Evolutionary conservation across 2,888 invertebrate species (phyloP).

Genomic region (Pammene aurita): DNA sequence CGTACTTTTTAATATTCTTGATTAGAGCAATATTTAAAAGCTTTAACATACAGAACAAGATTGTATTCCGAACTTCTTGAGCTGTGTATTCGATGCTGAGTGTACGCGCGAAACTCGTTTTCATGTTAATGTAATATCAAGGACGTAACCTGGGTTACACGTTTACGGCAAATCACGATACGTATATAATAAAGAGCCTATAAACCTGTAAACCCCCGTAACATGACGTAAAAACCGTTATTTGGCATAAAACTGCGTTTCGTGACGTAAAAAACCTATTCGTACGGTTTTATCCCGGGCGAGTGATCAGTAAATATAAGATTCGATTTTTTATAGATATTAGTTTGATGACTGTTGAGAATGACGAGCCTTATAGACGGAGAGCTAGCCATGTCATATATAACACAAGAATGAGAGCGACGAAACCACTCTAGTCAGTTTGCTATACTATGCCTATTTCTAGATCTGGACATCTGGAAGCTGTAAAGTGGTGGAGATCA

Average conservation of each 20-base stretch:
- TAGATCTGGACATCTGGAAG: no score
- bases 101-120: slow-evolving; percentile 27
- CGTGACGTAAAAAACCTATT: slow-evolving; percentile 17
- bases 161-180: slow-evolving; percentile 28
- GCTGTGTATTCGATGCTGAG: neutral
- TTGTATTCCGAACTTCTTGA: neutral
- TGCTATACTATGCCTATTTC: no score
- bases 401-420: no score
- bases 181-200: slow-evolving; percentile 24
- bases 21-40: no score
- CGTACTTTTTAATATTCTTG: no score
- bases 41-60: no score
- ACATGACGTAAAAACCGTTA: slow-evolving; percentile 22
- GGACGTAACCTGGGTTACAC: slow-evolving; percentile 27
- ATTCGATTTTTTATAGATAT: neutral
- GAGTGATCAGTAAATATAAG: slow-evolving; percentile 17
- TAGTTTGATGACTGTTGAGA: no score
- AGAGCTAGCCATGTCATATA: no score
- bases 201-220: slow-evolving; percentile 16
- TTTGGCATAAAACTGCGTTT: slow-evolving; percentile 3
- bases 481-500: no score
- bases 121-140: slow-evolving; percentile 33
- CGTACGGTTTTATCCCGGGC: neutral
- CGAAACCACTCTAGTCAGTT: no score
- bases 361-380: no score